These are phyloP conservation scores for Enteromius mattozi DNA, from an alignment of 2,797 vertebrate genomes.

Conservation along the genomic window DNA sequence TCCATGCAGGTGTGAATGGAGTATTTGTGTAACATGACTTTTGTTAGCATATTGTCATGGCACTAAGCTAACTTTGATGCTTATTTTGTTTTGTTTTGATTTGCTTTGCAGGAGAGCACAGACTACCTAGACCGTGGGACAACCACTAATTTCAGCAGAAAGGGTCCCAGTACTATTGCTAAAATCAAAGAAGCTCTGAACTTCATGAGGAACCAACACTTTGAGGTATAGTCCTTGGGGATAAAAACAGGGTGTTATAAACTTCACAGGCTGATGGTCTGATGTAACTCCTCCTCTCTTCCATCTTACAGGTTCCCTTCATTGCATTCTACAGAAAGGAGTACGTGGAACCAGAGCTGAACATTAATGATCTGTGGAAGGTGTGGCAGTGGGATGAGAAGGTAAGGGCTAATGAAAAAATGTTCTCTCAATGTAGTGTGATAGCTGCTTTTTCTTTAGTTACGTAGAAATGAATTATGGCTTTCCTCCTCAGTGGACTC, in stretches of 20 bases:
- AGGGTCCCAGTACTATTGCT: conserved; percentile 96
- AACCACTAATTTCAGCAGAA: conserved; percentile 92
- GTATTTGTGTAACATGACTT: neutral
- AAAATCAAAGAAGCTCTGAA: conserved; percentile 98
- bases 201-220: conserved; percentile 99
- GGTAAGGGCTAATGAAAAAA: conserved; percentile 74
- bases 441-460: neutral
- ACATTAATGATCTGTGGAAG: conserved; percentile 98
- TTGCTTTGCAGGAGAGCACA: conserved; percentile 84
- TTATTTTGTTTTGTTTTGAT: neutral
- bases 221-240: conserved; percentile 83
- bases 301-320: conserved; percentile 88
- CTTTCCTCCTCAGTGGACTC: conserved; percentile 87
- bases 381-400: conserved; percentile 99
- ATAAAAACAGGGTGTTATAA: neutral
- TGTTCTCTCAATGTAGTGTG: neutral
- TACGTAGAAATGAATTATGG: neutral
- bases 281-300: neutral
- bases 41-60: neutral
- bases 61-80: neutral
- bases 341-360: conserved; percentile 97
- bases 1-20: conserved; percentile 88
- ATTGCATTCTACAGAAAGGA: conserved; percentile 99
- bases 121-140: conserved; percentile 95
- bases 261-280: neutral